A percentile compares a stretch with the other conserved stretches of the same genome.
Conservation (phyloP, 2,113 vertebrate genomes). For the Eulacestoma nigropectus region DNA sequence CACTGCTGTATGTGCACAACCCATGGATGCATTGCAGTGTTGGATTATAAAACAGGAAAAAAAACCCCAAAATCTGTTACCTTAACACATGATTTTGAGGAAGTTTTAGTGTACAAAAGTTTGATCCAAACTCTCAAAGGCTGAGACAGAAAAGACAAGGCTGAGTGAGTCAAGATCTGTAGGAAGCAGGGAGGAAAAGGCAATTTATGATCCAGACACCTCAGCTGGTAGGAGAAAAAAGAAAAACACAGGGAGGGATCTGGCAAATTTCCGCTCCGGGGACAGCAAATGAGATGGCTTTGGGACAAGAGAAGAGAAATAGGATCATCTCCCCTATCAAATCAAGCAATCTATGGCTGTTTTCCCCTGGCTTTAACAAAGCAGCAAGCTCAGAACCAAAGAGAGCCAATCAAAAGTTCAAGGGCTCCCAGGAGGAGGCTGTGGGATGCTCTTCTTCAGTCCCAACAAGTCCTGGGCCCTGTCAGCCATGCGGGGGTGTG, state of each 20-base stretch:
- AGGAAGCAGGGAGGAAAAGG: background rate
- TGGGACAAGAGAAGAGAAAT: background rate
- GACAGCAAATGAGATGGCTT: background rate
- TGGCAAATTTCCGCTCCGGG: background rate
- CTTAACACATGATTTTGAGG: background rate
- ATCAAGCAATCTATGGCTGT: background rate
- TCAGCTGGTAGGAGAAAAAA: background rate
- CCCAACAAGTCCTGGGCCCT: background rate
- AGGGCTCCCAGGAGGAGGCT: background rate
- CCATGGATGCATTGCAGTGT: too few species aligned
- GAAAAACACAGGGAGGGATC: background rate
- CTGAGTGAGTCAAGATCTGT: background rate
- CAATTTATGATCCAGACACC: background rate
- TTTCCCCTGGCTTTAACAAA: background rate
- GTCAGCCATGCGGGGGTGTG: rapidly evolving
- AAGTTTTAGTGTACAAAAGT: background rate
- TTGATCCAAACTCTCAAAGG: background rate
- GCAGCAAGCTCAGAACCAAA: background rate
- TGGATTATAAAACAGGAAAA: background rate
- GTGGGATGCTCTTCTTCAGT: background rate
- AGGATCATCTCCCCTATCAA: background rate
- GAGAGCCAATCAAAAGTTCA: background rate
- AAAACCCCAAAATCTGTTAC: rapidly evolving
- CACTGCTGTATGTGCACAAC: background rate
- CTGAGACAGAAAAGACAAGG: background rate